Conservation (phyloP, 2,888 invertebrate species). For the Leucozona laternaria region DNA sequence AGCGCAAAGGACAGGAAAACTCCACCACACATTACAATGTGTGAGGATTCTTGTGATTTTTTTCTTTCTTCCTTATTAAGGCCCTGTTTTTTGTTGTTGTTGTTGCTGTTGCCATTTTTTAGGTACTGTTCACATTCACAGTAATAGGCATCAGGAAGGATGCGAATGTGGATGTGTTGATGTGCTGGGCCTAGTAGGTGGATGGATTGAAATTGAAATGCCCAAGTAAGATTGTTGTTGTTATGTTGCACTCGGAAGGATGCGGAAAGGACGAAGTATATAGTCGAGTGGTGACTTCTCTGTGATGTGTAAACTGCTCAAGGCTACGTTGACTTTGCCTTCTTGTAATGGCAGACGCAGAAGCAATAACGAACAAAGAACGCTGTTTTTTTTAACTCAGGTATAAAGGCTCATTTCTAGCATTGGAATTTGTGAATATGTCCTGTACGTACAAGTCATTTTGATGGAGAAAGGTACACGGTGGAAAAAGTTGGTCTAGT, state of each 20-base stretch:
- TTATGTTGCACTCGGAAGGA: slow-evolving; percentile 18
- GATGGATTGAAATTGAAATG: slow-evolving; percentile 49
- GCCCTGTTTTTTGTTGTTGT: neutral
- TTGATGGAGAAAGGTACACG: neutral
- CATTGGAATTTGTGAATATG: slow-evolving; percentile 59
- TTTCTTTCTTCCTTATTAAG: slow-evolving; percentile 5
- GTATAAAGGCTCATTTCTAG: slow-evolving; percentile 32
- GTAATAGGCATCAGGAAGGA: slow-evolving; percentile 72
- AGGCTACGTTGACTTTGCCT: slow-evolving; percentile 68
- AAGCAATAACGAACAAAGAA: slow-evolving; percentile 53
- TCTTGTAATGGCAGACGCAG: slow-evolving; percentile 43
- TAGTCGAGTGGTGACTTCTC: slow-evolving; percentile 57
- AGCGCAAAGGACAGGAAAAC: slow-evolving; percentile 33
- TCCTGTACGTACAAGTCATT: slow-evolving; percentile 19
- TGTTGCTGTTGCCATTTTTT: neutral
- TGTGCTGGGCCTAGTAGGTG: slow-evolving; percentile 19
- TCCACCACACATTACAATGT: slow-evolving; percentile 38
- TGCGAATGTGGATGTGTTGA: slow-evolving; percentile 43
- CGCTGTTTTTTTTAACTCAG: neutral
- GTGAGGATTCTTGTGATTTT: slow-evolving; percentile 53
- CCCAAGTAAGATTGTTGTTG: slow-evolving; percentile 47
- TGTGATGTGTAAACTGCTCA: slow-evolving; percentile 63
- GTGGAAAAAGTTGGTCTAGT: neutral
- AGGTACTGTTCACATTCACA: slow-evolving; percentile 55
- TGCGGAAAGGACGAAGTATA: slow-evolving; percentile 21